Percentiles rank a stretch among this genome's conserved stretches.
Conservation (phyloP, 2,797 vertebrate genomes). For the Mallotus villosus region DNA sequence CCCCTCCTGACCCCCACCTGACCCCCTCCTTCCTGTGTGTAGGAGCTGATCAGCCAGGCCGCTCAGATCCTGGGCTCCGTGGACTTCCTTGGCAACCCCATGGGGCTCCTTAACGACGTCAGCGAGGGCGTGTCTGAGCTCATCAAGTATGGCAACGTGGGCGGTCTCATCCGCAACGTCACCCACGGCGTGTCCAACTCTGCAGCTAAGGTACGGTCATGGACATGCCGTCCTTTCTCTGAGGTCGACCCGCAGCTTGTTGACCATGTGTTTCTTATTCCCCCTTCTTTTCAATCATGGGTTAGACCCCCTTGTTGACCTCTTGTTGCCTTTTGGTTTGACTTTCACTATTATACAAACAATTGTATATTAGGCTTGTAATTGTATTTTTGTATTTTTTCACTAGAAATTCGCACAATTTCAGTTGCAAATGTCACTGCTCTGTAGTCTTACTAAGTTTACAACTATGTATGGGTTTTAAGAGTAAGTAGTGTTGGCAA, state of each 20-base stretch:
- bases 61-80: conserved; percentile 96
- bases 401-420: too few relatives aligned
- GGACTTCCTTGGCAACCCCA: conserved; percentile 97
- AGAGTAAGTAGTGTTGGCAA: background rate
- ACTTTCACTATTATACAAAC: background rate
- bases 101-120: conserved; percentile 93
- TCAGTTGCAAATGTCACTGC: too few relatives aligned
- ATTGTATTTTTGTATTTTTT: background rate
- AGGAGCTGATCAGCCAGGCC: conserved; percentile 96
- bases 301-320: too few relatives aligned
- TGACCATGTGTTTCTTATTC: too few relatives aligned
- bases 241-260: too few relatives aligned
- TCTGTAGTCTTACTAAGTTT: too few relatives aligned
- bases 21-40: conserved; percentile 5
- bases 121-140: conserved; percentile 92
- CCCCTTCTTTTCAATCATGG: too few relatives aligned
- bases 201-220: conserved; percentile 88
- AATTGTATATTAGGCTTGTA: background rate
- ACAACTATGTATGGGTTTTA: background rate
- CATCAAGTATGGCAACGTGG: conserved; percentile 94
- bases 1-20: too few relatives aligned
- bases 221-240: background rate
- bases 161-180: conserved; percentile 94
- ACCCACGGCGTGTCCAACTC: conserved; percentile 98
- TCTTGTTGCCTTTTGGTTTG: too few relatives aligned